These are phyloP conservation scores for Acrossocheilus fasciatus DNA, from an alignment of 2,797 vertebrate genomes.

Conservation along the genomic window DNA sequence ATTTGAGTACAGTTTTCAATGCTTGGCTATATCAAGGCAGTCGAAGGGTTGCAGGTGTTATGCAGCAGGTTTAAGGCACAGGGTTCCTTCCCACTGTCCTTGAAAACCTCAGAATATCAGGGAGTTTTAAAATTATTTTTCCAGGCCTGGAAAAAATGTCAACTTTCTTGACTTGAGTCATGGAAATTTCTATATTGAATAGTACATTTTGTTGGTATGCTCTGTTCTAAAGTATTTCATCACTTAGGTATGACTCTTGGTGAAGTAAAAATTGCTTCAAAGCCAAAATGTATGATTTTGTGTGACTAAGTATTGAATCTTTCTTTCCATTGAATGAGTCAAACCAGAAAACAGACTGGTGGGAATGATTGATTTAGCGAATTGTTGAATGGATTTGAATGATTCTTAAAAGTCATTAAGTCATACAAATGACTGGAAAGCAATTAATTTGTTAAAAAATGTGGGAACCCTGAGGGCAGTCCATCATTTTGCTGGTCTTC, in stretches of 20 bases:
- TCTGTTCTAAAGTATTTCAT: not conserved
- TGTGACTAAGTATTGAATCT: not conserved
- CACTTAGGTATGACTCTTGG: not conserved
- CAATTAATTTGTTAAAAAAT: not conserved
- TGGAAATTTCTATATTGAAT: not conserved
- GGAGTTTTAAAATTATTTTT: not conserved
- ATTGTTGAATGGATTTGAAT: not conserved
- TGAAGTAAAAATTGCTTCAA: not conserved
- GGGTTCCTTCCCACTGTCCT: not conserved
- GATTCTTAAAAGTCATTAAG: not conserved
- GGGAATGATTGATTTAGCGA: not conserved
- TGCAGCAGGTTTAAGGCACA: conserved; percentile 2
- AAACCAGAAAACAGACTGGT: not conserved
- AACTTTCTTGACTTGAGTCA: not conserved
- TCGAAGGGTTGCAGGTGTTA: conserved; percentile 1
- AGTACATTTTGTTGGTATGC: not conserved
- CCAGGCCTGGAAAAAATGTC: not conserved
- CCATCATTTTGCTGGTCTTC: not conserved
- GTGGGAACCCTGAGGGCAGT: not conserved
- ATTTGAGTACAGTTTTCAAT: not conserved
- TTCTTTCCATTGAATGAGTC: not conserved
- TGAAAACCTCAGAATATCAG: conserved; percentile 3
- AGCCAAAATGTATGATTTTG: not conserved
- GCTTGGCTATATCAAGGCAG: not conserved
- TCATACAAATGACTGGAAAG: not conserved